A percentile compares a stretch with the other conserved stretches of the same genome.
These are phyloP conservation scores for Tauraco erythrolophus DNA, from an alignment of 2,113 vertebrate species.

Conservation along the genomic window DNA sequence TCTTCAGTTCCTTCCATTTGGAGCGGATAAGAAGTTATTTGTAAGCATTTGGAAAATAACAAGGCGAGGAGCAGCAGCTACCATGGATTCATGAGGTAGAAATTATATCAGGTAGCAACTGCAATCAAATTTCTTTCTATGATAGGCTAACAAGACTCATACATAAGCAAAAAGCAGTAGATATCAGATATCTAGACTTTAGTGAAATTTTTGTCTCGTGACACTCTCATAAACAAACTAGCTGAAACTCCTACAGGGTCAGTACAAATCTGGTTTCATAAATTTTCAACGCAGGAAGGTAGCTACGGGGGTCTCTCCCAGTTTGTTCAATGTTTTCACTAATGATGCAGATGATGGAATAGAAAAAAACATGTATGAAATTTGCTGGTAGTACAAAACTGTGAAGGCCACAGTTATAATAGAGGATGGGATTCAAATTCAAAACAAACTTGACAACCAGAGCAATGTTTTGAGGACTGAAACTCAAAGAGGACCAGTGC, in stretches of 20 bases:
- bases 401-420: not conserved
- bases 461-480: not conserved
- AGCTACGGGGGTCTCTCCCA: not conserved
- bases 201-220: not conserved
- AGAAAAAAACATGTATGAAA: not conserved
- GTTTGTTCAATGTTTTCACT: not conserved
- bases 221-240: not conserved
- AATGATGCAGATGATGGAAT: not conserved
- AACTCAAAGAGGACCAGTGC: not conserved
- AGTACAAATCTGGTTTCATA: not conserved
- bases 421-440: not conserved
- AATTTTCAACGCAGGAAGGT: not conserved
- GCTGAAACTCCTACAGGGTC: not conserved
- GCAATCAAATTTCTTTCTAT: not conserved
- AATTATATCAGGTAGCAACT: not conserved
- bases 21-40: not conserved
- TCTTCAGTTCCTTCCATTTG: not conserved
- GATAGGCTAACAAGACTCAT: not conserved
- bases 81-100: not conserved
- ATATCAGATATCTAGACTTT: not conserved
- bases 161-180: not conserved
- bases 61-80: not conserved
- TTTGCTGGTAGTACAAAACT: not conserved
- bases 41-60: not conserved
- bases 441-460: not conserved